These are phyloP conservation scores for Bembecia ichneumoniformis DNA, from an alignment of 2,888 invertebrate genomes.

Conservation along the genomic window DNA sequence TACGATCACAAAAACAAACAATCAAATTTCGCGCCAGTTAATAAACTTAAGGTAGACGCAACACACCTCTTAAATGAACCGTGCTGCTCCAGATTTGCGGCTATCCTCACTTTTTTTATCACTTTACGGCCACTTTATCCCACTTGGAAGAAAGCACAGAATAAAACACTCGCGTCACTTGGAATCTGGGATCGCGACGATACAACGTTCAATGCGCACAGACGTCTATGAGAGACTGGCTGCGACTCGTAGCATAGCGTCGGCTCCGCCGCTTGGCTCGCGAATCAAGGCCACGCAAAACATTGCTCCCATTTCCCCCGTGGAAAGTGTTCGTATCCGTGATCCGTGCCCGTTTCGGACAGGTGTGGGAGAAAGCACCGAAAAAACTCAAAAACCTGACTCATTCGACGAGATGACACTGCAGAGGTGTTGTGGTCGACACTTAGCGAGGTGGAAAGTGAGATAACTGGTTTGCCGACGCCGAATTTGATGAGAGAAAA, in stretches of 20 bases:
- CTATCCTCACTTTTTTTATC: slow-evolving; percentile 39
- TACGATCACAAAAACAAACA: slow-evolving; percentile 33
- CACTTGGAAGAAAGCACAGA: slow-evolving; percentile 1
- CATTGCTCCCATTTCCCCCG: slow-evolving; percentile 62
- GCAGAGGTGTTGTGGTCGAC: slow-evolving; percentile 24
- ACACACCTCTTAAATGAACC: slow-evolving; percentile 44
- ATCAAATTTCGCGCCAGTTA: slow-evolving; percentile 6
- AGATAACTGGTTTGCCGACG: slow-evolving; percentile 50
- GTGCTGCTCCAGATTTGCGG: slow-evolving; percentile 57
- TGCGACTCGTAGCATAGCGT: slow-evolving; percentile 16
- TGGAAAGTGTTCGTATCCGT: slow-evolving; percentile 69
- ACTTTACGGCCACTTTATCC: slow-evolving; percentile 1
- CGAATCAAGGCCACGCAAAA: slow-evolving; percentile 67
- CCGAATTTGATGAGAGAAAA: slow-evolving; percentile 38
- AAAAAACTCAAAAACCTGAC: slow-evolving; percentile 58
- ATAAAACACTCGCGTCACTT: slow-evolving; percentile 36
- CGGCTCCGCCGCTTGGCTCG: slow-evolving; percentile 18
- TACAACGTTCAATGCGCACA: slow-evolving; percentile 18
- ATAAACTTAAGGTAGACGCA: slow-evolving; percentile 9
- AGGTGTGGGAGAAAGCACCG: slow-evolving; percentile 70
- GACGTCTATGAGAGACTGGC: slow-evolving; percentile 38
- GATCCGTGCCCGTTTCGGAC: slow-evolving; percentile 62
- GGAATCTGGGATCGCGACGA: slow-evolving; percentile 18
- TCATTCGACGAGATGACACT: slow-evolving; percentile 53
- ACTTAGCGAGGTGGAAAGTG: slow-evolving; percentile 43